phyloP scores from a whole-genome alignment of 2,797 vertebrate species.

The Antrozous pallidus region DNA sequence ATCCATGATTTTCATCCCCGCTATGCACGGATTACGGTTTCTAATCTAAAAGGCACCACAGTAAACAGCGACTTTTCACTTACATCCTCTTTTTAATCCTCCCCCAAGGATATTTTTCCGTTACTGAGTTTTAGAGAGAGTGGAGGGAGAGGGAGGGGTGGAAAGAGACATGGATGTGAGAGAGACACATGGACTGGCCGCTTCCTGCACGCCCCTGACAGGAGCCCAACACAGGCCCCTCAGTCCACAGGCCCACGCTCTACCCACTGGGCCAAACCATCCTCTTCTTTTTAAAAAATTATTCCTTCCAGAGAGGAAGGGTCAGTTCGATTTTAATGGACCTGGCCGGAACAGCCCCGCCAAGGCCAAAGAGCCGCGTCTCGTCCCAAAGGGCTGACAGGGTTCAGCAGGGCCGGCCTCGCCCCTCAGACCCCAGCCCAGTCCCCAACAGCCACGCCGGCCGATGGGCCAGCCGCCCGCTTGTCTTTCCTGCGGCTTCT shows the following conservation, averaged over 20 bases:
- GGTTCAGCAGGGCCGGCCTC: no score
- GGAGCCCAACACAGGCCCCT: no score
- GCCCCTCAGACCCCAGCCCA: no score
- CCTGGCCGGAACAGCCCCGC: no score
- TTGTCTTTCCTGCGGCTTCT: neutral
- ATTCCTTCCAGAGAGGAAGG: no score
- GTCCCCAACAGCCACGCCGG: neutral
- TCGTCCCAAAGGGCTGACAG: no score
- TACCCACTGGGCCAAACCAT: no score
- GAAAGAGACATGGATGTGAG: neutral
- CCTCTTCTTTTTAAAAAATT: no score
- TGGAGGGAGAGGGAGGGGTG: neutral
- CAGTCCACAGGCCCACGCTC: no score
- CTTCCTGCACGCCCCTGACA: neutral
- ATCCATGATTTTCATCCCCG: neutral
- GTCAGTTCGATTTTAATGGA: no score
- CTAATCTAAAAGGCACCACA: neutral
- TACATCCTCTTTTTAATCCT: neutral
- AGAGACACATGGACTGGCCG: neutral
- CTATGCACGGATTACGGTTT: neutral
- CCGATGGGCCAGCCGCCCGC: neutral
- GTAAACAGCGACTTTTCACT: neutral
- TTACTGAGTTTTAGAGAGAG: neutral
- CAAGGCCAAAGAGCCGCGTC: no score
- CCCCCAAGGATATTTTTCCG: neutral